Evolutionary conservation across 2,113 vertebrate species (phyloP).

Genomic region (Grallaria varia): DNA sequence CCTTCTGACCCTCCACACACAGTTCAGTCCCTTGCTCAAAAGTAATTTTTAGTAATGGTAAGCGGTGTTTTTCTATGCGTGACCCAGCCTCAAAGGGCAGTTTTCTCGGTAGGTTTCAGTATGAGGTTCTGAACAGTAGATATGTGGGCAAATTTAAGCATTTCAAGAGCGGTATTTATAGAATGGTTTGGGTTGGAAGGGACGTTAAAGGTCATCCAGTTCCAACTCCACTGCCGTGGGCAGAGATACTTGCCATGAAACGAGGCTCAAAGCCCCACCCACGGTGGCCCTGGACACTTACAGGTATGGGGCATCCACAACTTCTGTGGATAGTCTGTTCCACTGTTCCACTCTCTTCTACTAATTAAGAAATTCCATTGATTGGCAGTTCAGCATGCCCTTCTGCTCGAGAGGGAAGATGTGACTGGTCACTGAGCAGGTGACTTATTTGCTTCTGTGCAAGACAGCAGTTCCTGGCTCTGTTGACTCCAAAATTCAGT

Average conservation of each 20-base stretch:
- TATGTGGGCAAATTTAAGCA: background rate
- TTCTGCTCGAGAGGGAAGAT: background rate
- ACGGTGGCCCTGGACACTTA: background rate
- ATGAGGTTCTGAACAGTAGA: background rate
- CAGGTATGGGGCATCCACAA: background rate
- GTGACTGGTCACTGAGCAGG: background rate
- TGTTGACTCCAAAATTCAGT: background rate
- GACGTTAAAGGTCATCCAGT: background rate
- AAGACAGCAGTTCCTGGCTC: background rate
- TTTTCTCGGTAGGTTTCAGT: background rate
- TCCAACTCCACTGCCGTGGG: background rate
- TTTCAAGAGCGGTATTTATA: background rate
- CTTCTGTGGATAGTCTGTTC: background rate
- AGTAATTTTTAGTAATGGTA: background rate
- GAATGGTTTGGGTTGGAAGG: background rate
- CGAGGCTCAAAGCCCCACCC: background rate
- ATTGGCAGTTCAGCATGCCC: background rate
- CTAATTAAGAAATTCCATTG: background rate
- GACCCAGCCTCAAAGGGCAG: background rate
- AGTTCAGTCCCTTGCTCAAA: background rate
- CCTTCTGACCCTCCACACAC: background rate
- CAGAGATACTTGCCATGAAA: background rate
- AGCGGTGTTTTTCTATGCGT: background rate
- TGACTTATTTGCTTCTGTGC: background rate
- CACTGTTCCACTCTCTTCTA: background rate